Evolutionary conservation across 2,113 vertebrate species (phyloP), one percentile per base, ranked within the genome.

Genomic region (Ammospiza caudacuta): DNA sequence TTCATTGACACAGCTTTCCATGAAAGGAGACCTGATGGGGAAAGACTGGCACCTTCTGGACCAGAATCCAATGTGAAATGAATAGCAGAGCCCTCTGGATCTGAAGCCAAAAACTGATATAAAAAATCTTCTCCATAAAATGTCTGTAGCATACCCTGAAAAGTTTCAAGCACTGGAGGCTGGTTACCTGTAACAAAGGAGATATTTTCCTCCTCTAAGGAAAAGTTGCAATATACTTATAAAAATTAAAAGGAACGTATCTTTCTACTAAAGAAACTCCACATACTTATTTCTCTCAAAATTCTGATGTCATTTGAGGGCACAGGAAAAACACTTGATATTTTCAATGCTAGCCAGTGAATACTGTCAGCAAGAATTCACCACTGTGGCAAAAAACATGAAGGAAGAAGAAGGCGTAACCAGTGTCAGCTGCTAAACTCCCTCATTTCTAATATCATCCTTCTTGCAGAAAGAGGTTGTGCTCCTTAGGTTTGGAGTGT

Each of bases 71-170:
- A 62, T 4, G 92, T 97, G 95, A 99, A 99, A 87, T 97, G 86
- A 82, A 99, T 87, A 29, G 96, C 93, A 21, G 98, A 99, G 54
- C 98, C 98, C 94, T 99, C 99, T 2, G 98, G 98, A 95, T 99
- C 99, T 51, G 89, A 97, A n/a, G 98, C 98, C 54, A 90, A 85
- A 29, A 99, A 98, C 94, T 98, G 98, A 95, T 98, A 98, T 3
- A 98, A 90, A 87, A 99, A 98, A 72, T 97, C 96, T 97, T 99
- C 98, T 31, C 98, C 98, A 44, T 97, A 96, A 97, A 99, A 99
- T 22, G 98, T 92, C 82, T 97, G 96, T 15, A 99, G 98, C 33
- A 1, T 91, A 59, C 72, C 82, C 72, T 97, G 98, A 9, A 76
- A 82, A 24, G 59, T 84, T 95, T 98, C 98, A 95, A 99, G 97